A percentile compares a stretch with the other conserved stretches of the same genome.
Evolutionary conservation across 2,797 vertebrate species (phyloP).

Genomic region (Cossypha polioptera): DNA sequence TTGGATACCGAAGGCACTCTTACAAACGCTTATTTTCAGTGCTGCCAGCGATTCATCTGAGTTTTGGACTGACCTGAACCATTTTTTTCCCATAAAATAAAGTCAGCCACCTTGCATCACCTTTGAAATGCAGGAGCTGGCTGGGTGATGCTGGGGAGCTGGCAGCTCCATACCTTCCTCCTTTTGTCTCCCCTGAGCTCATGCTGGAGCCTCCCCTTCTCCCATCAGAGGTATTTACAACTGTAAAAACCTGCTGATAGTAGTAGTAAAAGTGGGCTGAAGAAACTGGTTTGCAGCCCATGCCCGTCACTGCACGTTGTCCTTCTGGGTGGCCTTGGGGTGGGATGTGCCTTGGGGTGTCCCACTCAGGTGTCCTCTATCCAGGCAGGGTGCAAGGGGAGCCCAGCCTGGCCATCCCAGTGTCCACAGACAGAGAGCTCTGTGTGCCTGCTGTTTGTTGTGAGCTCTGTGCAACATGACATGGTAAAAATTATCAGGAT

Average conservation of each 20-base stretch:
- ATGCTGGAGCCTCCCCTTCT: not conserved
- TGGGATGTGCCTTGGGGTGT: not conserved
- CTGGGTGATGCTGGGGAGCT: not conserved
- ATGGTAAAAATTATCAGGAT: accelerated
- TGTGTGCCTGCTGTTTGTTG: accelerated
- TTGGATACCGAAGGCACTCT: not conserved
- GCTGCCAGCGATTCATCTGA: not conserved
- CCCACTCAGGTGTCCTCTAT: accelerated
- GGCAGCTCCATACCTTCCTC: not conserved
- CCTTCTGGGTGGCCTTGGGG: not conserved
- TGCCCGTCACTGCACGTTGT: accelerated
- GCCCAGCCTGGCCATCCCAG: not conserved
- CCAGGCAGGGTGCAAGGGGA: not conserved
- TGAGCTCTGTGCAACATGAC: accelerated
- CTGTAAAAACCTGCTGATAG: not conserved
- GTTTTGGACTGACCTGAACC: not conserved
- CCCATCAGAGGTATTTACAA: not conserved
- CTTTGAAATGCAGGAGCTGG: not conserved
- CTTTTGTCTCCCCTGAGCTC: not conserved
- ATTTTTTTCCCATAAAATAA: not conserved
- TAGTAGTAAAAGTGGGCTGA: not conserved
- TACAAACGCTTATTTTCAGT: not conserved
- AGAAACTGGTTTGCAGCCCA: not conserved
- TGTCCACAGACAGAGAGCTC: accelerated
- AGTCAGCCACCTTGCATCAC: not conserved